Evolutionary conservation across 2,797 vertebrate genomes (phyloP).

Genomic region (Bryconaethiops microstoma): DNA sequence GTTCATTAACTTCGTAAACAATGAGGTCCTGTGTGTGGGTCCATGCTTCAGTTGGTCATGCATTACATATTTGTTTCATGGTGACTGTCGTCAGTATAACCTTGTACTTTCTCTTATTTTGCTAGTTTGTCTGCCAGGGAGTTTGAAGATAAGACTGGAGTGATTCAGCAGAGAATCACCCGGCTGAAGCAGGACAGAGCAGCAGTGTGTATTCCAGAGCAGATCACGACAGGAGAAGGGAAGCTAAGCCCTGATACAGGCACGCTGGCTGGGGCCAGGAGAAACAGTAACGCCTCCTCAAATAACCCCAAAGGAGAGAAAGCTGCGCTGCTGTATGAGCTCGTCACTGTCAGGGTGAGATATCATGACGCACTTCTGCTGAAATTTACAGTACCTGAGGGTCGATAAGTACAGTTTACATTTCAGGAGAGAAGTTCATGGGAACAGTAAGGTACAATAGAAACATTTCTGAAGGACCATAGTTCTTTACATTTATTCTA

Average conservation of each 20-base stretch:
- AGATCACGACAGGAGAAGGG: constrained; percentile 45
- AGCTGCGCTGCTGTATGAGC: constrained; percentile 77
- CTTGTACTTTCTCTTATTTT: not conserved
- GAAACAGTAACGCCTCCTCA: constrained; percentile 39
- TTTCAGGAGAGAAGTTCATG: not conserved
- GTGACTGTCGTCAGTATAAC: not conserved
- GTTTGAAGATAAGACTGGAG: constrained; percentile 59
- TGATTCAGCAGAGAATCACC: constrained; percentile 74
- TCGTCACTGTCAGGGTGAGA: constrained; percentile 83
- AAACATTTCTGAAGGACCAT: not conserved
- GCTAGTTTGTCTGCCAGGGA: constrained; percentile 51
- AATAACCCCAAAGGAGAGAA: constrained; percentile 76
- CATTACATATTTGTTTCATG: too few species aligned
- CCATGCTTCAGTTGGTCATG: too few species aligned
- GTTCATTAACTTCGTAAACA: too few species aligned
- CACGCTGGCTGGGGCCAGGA: constrained; percentile 62
- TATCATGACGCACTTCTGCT: not conserved
- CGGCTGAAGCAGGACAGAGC: constrained; percentile 75
- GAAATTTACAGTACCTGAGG: not conserved
- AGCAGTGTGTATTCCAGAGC: constrained; percentile 75
- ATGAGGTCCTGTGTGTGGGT: too few species aligned
- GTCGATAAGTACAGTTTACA: not conserved
- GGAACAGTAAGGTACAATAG: not conserved
- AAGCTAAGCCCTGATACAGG: constrained; percentile 62
- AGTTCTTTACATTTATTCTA: not conserved